These are phyloP conservation scores for Prenolepis imparis DNA, from an alignment of 2,888 invertebrate genomes.

Conservation along the genomic window DNA sequence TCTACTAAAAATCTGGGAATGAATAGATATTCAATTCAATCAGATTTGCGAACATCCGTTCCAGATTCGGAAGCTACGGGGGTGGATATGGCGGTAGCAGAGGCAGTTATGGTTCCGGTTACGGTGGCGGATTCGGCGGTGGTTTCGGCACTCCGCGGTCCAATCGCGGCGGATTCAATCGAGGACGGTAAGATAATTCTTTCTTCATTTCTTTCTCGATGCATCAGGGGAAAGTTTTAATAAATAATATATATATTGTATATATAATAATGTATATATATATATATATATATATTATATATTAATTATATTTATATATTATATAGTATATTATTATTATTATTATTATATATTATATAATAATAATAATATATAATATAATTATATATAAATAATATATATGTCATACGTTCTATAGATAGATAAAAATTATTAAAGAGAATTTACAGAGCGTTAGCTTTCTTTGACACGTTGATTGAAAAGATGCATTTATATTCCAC, in stretches of 20 bases:
- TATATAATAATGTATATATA: no score
- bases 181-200: slow-evolving; percentile 84
- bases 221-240: neutral
- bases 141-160: slow-evolving; percentile 86
- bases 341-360: no score
- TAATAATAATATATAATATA: no score
- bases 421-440: neutral
- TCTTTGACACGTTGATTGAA: neutral
- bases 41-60: slow-evolving; percentile 27
- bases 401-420: neutral
- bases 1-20: neutral
- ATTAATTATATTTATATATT: no score
- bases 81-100: slow-evolving; percentile 81
- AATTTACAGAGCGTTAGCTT: neutral
- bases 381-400: no score
- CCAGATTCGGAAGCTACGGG: slow-evolving; percentile 83
- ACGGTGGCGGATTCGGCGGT: slow-evolving; percentile 83
- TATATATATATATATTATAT: no score
- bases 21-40: neutral
- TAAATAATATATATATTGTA: no score
- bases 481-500: neutral
- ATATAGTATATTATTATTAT: no score
- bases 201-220: neutral
- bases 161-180: slow-evolving; percentile 86
- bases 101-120: slow-evolving; percentile 79